A percentile compares a stretch with the other conserved stretches of the same genome.
Conservation (phyloP, 2,797 vertebrate species). For the Sarcophilus harrisii region DNA sequence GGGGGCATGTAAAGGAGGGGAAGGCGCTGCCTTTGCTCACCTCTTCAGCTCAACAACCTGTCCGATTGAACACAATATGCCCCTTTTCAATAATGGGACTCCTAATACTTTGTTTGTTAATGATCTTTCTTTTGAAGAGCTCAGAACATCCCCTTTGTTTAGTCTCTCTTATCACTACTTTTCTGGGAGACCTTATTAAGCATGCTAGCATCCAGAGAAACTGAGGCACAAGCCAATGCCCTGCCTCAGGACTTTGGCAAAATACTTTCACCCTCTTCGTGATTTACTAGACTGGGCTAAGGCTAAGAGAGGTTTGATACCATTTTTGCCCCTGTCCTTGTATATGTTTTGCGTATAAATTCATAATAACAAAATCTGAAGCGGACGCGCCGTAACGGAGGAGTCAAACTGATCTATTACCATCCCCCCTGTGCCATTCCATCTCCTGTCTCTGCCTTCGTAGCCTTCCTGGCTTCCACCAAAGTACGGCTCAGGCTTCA, state of each 20-base stretch:
- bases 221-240: neutral
- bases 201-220: conserved; percentile 25
- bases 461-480: neutral
- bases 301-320: neutral
- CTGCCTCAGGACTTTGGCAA: neutral
- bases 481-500: neutral
- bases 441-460: neutral
- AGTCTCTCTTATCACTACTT: conserved; percentile 15
- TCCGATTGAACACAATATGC: conserved; percentile 38
- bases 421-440: neutral
- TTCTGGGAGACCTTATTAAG: neutral
- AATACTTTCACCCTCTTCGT: neutral
- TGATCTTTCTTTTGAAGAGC: conserved; percentile 27
- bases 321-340: neutral
- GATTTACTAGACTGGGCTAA: neutral
- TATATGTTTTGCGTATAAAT: neutral
- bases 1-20: neutral
- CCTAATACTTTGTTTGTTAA: conserved; percentile 42
- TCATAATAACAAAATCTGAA: neutral
- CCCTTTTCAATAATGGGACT: conserved; percentile 9
- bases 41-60: conserved; percentile 51
- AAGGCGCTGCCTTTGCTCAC: conserved; percentile 43
- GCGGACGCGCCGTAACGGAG: neutral
- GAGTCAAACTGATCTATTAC: neutral
- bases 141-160: conserved; percentile 33